Evolutionary conservation across 2,113 vertebrate genomes (phyloP), one percentile per base, ranked within the genome.

Genomic region (Xyrauchen texanus): DNA sequence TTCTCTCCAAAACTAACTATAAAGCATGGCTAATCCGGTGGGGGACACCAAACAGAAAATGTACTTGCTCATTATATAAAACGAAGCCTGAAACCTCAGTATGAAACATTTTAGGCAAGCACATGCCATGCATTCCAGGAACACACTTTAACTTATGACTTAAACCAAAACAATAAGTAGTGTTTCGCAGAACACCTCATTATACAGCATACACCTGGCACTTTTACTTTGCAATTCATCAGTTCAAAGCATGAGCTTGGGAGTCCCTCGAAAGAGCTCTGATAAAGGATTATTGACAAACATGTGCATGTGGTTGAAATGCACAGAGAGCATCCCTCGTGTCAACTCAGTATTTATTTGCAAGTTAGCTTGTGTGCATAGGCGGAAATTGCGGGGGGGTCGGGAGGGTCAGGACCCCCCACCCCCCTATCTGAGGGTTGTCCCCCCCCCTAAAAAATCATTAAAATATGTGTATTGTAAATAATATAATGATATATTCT

Each of bases 81-180:
- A 55, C 34, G 42, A 70, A 82, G 12, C 11, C 61, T 58, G 45
- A 82, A 45, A 82, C 68, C 74, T 77, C 77, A 68, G 42, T 71
- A 45, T 79, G 62, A 67, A 76, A 71, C 57, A 5, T 67, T 67
- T 16, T 47, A 34, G 70, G 45, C 65, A 57, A 79, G 80, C 21
- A 34, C 61, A 55, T 76, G 45, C 21, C 64, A 49, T 7, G 53
- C 77, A 84, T 84, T 84, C 83, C 72, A 67, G 62, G 21, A 49
- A 82, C 63, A 76, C 76, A 68, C 66, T 49, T 4, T 11, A 71
- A 66, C 65, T 76, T 70, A 63, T 82, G 76, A 80, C 77, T 82
- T 53, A 67, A 80, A 82, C 55, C 63, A 63, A 85, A 82, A 82
- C 72, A 77, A 70, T 21, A 45, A 44, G 53, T 5, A 46, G 44